Conservation (phyloP, 2,113 vertebrate species). For the Cromileptes altivelis region DNA sequence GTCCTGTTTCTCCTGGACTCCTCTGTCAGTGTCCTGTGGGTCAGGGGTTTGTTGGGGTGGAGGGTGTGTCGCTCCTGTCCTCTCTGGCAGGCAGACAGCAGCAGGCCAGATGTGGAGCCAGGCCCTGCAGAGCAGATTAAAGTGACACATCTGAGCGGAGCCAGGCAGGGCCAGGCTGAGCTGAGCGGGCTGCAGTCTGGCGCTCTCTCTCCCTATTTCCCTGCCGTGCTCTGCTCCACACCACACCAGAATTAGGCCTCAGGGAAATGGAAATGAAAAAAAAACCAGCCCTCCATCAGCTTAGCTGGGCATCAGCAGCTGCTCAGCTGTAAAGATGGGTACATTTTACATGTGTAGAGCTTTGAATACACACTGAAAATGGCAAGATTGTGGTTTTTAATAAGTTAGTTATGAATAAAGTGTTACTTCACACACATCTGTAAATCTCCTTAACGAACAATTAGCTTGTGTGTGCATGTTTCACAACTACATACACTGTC, state of each 20-base stretch:
- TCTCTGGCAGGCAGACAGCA: conserved; percentile 63
- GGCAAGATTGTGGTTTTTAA: background rate
- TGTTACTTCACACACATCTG: background rate
- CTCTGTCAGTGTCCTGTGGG: background rate
- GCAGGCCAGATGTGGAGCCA: conserved; percentile 73
- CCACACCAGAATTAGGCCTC: conserved; percentile 60
- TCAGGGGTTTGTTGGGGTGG: conserved; percentile 30
- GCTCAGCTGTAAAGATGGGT: conserved; percentile 29
- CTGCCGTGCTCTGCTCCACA: conserved; percentile 40
- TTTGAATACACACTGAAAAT: conserved; percentile 19
- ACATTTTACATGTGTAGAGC: conserved; percentile 16
- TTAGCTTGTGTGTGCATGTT: background rate
- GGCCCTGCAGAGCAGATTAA: conserved; percentile 74
- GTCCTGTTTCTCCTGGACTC: background rate
- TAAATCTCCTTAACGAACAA: background rate
- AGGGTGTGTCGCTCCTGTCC: conserved; percentile 47
- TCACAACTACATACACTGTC: background rate
- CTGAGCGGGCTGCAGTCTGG: conserved; percentile 68
- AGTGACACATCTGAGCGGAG: conserved; percentile 64
- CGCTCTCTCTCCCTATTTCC: conserved; percentile 58
- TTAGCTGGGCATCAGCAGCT: conserved; percentile 60
- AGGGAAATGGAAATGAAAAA: conserved; percentile 57
- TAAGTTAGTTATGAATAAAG: background rate
- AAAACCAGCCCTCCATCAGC: conserved; percentile 46
- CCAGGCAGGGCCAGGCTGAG: conserved; percentile 48